phyloP scores from a whole-genome alignment of 1,140 invertebrate species.

The Eurosta solidaginis region DNA sequence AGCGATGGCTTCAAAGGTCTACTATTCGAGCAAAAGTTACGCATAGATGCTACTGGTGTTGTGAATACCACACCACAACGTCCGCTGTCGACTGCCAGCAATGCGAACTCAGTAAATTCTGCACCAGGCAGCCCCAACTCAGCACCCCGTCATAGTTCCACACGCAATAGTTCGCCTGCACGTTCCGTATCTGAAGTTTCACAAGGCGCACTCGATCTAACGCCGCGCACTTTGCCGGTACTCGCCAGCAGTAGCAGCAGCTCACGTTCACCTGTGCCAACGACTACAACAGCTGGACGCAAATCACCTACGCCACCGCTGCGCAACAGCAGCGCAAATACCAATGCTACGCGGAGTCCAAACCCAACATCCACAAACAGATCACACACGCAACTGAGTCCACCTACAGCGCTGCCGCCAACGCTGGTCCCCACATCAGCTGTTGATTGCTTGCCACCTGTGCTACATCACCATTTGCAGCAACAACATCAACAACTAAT shows the following conservation, averaged over 20 bases:
- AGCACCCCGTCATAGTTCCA: conserved; percentile 37
- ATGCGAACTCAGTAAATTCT: conserved; percentile 46
- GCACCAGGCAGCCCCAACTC: conserved; percentile 47
- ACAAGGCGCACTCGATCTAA: conserved; percentile 66
- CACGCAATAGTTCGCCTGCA: conserved; percentile 52
- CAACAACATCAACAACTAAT: conserved; percentile 56
- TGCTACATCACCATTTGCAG: conserved; percentile 52
- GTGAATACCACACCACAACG: conserved; percentile 46
- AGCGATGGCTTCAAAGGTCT: conserved; percentile 53
- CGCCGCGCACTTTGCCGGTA: conserved; percentile 59
- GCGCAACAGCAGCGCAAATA: conserved; percentile 13
- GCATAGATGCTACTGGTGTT: conserved; percentile 48
- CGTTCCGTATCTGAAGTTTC: conserved; percentile 61
- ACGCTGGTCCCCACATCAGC: conserved; percentile 42
- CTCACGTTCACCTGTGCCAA: conserved; percentile 30
- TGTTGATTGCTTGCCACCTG: conserved; percentile 51
- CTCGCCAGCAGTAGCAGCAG: conserved; percentile 35
- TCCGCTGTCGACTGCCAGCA: conserved; percentile 46
- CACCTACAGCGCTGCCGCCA: conserved; percentile 38
- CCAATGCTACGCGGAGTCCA: background rate
- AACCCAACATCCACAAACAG: background rate
- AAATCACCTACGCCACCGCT: conserved; percentile 30
- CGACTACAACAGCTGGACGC: background rate
- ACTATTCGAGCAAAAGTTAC: conserved; percentile 54
- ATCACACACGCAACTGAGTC: conserved; percentile 18